Evolutionary conservation across 2,797 vertebrate species (phyloP), one percentile per base, ranked within the genome.

Genomic region (Rhinatrema bivittatum): DNA sequence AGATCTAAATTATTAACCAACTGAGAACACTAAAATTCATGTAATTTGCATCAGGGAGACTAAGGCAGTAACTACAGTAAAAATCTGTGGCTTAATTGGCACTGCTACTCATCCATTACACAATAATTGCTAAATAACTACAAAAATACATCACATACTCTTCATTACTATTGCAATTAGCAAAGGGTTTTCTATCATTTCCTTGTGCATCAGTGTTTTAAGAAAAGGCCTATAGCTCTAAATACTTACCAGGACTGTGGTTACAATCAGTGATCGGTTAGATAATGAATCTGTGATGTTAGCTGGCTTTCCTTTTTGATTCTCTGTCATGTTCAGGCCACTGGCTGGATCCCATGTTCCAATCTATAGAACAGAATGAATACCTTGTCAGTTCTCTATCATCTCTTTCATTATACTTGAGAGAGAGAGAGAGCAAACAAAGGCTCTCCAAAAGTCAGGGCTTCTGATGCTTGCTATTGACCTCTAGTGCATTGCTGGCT

Each of bases 261-360:
- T 97, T 50, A 99, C 87, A 1, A 95, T 79, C 53, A 99, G 79
- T 16, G 95, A 95, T 17, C 95, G 86, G 69, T 98, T 98, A 48
- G 91, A 92, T 39, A 98, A 62, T 3, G 95, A 98, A 65, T 97
- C 95, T 8, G 94, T 96, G 55, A 99, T 87, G 32, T 97, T 99
- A 2, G 90, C 72, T 16, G 88, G 82, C 66, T 94, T 98, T 57
- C 91, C 93, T 59, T 87, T 97, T 73, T 96, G 94, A 78, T 81
- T 92, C 52, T 98, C 94, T 3, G 93, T 96, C 94, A 99, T 97
- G 67, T 99, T 99, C 67, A 99, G 78, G 39, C 95, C 93, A 52
- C 91, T 99, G 33, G 81, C 68, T 12, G 91, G 89, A 65, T 97
- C 95, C 95, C 95, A 99, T 10, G 92, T 98, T 53, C 95, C 95